phyloP scores from a whole-genome alignment of 2,797 vertebrate species.

The Propithecus perrieri region DNA sequence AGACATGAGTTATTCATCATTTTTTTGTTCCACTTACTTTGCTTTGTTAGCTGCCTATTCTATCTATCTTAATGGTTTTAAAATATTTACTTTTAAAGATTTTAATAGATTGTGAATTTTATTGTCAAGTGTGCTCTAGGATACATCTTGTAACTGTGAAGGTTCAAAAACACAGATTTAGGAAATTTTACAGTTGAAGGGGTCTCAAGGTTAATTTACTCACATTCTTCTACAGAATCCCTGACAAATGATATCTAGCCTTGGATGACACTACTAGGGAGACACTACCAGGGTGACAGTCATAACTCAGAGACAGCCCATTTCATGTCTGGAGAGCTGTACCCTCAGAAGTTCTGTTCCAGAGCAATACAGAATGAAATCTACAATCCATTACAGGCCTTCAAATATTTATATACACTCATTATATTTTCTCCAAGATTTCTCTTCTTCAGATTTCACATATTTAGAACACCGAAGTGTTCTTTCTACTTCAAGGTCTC shows the following conservation, averaged over 20 bases:
- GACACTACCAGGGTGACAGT: neutral
- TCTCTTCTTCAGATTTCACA: neutral
- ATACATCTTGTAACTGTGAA: neutral
- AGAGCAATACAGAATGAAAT: neutral
- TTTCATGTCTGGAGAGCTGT: neutral
- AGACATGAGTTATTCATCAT: conserved; percentile 11
- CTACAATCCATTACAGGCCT: neutral
- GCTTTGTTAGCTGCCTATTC: conserved; percentile 3
- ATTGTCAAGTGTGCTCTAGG: neutral
- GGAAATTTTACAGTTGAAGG: neutral
- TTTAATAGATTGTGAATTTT: conserved; percentile 29
- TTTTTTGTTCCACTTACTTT: conserved; percentile 7
- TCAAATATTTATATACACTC: conserved; percentile 16
- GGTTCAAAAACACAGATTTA: neutral
- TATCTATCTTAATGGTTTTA: neutral
- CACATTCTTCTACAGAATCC: neutral
- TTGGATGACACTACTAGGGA: neutral
- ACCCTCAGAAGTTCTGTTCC: neutral
- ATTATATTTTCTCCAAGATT: neutral
- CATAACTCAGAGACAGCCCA: neutral
- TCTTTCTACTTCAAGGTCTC: neutral
- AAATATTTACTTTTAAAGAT: conserved; percentile 41
- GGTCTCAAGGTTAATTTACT: neutral
- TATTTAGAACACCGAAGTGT: neutral
- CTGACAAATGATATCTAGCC: neutral